Base-by-base conservation (phyloP, 2,888 invertebrate genomes). In the Cotesia congregata region DNA sequence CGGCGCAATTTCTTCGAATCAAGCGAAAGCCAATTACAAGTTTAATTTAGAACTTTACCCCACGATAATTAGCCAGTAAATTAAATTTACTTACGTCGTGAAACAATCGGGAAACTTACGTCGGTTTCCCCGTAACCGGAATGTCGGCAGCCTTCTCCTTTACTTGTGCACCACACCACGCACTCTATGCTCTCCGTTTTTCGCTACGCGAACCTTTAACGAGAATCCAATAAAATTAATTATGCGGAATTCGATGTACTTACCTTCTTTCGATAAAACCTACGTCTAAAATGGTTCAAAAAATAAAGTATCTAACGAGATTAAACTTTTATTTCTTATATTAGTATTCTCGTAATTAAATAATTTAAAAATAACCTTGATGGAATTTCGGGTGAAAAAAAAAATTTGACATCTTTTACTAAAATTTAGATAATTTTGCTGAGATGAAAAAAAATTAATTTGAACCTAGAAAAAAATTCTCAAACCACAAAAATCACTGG, bases 11-110 rank as follows among this genome's bases (percentile, higher is more conserved):
- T 86, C 85, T 85, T 87, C 83, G 85, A 87, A 86, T 87, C 85
- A 83, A 83, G 85, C 83, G 84, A 86, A 86, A 87, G 86, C 86
- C 85, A 86, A 86, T 87, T 87, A 87, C 86, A 87, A 88, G 87
- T 88, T 88, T 86, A 86, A 87, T 86, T 87, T 85, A 83, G 85
- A 87, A 87, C 86, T 88, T 88, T 85, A 83, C 82, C 80, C 84
- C 82, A 83, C 85, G 86, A 88, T 88, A 88, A 88, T 88, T 88
- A 87, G 85, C 85, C 84, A 84, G 85, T 85, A 83, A 86, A 87
- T 87, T 86, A 86, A 86, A 87, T 87, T 87, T 85, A 87, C 87
- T 88, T 87, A 86, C 85, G 83, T 85, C 85, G 83, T 83, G 83
- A 85, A 86, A 88, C 86, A 86, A 88, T 86, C 83, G 84, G 80